These are phyloP conservation scores for Drosophila dunni DNA, from an alignment of 1,140 invertebrate species.

Conservation along the genomic window DNA sequence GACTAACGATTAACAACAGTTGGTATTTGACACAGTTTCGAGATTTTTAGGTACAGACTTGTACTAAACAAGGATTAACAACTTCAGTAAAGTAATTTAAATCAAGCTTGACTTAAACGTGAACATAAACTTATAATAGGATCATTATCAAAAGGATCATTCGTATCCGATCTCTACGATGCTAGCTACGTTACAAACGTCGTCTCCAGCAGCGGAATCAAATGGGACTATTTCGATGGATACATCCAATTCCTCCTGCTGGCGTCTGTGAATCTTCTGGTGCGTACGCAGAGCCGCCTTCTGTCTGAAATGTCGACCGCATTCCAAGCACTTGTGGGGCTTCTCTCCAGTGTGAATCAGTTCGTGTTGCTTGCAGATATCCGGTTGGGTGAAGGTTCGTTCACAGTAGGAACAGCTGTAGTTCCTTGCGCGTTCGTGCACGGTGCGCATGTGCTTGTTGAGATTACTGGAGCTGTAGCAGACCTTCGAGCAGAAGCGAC, in stretches of 20 bases:
- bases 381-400: constrained; percentile 53
- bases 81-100: neutral
- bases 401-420: constrained; percentile 59
- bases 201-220: neutral
- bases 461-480: constrained; percentile 62
- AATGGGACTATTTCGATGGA: neutral
- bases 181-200: neutral
- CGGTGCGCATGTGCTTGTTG: constrained; percentile 56
- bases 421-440: constrained; percentile 57
- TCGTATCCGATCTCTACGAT: neutral
- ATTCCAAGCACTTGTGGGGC: constrained; percentile 57
- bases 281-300: constrained; percentile 57
- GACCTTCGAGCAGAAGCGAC: constrained; percentile 54
- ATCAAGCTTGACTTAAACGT: neutral
- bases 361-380: constrained; percentile 64
- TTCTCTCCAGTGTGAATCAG: constrained; percentile 84
- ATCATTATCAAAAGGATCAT: neutral
- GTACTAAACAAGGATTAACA: too few species aligned
- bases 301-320: constrained; percentile 56
- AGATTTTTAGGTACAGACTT: too few species aligned
- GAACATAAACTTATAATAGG: neutral
- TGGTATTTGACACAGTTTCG: too few species aligned
- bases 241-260: constrained; percentile 11
- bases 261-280: constrained; percentile 54
- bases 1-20: too few species aligned